Conservation (phyloP, 2,888 invertebrate genomes). For the Steinernema carpocapsae region DNA sequence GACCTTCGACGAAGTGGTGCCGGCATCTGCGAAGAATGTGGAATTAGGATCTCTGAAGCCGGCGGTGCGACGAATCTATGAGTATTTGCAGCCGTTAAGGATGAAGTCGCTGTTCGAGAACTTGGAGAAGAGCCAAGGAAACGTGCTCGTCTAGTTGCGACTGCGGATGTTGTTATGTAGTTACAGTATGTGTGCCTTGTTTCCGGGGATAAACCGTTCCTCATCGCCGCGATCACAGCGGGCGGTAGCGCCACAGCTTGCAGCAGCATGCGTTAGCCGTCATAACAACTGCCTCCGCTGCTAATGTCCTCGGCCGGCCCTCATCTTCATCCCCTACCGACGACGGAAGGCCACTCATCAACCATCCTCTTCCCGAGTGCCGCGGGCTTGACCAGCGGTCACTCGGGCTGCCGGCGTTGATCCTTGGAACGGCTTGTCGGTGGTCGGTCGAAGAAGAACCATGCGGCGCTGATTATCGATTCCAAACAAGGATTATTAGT, state of each 20-base stretch:
- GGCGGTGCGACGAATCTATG: constrained; percentile 29
- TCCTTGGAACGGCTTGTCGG: too few relatives aligned
- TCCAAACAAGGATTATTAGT: constrained; percentile 35
- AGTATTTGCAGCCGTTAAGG: constrained; percentile 15
- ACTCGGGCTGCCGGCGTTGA: constrained; percentile 11
- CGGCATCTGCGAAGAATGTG: constrained; percentile 51
- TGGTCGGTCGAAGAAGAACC: neutral
- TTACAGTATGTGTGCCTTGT: neutral
- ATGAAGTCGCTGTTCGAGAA: constrained; percentile 29
- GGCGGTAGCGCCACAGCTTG: neutral
- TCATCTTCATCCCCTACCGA: constrained; percentile 11
- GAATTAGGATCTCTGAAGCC: constrained; percentile 49
- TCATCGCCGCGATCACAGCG: neutral
- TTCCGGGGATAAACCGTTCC: neutral
- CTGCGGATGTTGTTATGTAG: neutral
- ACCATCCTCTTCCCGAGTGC: neutral
- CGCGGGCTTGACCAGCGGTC: constrained; percentile 28
- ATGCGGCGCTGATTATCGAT: constrained; percentile 33
- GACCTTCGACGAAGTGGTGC: constrained; percentile 51
- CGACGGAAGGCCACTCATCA: neutral
- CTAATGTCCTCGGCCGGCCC: neutral
- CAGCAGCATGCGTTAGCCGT: constrained; percentile 19
- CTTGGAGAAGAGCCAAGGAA: neutral
- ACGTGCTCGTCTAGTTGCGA: neutral
- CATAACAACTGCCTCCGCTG: constrained; percentile 15